phyloP scores from a whole-genome alignment of 2,113 vertebrate species.

The Cygnus atratus region DNA sequence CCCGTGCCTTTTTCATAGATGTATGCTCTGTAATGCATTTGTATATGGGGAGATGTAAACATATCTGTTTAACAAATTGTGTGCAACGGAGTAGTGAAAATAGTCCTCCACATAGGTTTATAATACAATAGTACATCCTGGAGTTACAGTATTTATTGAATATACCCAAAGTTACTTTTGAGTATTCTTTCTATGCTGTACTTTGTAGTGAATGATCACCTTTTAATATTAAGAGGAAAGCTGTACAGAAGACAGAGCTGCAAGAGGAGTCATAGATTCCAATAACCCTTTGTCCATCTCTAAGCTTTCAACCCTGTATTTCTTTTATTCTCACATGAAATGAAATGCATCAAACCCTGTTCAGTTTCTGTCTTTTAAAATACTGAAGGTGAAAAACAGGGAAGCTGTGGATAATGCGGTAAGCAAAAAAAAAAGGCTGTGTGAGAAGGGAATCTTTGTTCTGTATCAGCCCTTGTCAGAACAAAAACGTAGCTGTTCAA shows the following conservation, averaged over 20 bases:
- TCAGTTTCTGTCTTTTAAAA: conserved; percentile 42
- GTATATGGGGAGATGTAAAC: not conserved
- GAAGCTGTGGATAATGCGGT: conserved; percentile 6
- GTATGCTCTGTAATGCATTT: not conserved
- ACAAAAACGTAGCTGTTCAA: not conserved
- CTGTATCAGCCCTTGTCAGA: not conserved
- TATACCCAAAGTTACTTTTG: not conserved
- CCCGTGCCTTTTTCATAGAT: not conserved
- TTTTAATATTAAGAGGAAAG: conserved; percentile 35
- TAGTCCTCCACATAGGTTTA: not conserved
- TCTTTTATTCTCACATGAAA: conserved; percentile 26
- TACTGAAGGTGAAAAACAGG: not conserved
- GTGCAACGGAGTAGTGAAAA: not conserved
- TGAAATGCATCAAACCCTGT: conserved; percentile 34
- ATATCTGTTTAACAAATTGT: not conserved
- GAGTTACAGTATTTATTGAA: not conserved
- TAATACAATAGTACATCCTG: not conserved
- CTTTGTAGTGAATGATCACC: conserved; percentile 23
- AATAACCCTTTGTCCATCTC: conserved; percentile 20
- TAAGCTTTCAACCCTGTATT: conserved; percentile 13
- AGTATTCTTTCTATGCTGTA: not conserved
- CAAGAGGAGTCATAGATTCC: conserved; percentile 8
- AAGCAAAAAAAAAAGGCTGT: not conserved
- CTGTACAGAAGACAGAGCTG: conserved; percentile 9
- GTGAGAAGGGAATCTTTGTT: conserved; percentile 6